Base-by-base conservation (phyloP, 1,140 invertebrate species). In the Zaprionus gabonicus region DNA sequence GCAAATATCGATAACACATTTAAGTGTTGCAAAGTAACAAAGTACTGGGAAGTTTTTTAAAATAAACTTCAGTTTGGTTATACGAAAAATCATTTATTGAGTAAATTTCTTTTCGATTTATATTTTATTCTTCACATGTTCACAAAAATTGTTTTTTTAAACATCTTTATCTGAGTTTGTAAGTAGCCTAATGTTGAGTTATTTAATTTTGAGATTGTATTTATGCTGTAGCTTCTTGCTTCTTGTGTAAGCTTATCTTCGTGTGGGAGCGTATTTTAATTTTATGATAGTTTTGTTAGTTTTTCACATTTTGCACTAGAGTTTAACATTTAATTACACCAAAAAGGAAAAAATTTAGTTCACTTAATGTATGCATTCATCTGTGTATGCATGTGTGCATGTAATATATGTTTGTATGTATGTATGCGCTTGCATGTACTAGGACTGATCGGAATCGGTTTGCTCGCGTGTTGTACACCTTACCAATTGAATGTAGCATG, bases 21-120 rank as follows among this genome's bases (percentile, higher is more conserved):
- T 38, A 13, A 17, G 41, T 46, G 41, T 17, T 46, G 41, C n/a
- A 17, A 44, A 44, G 41, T 25, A 25, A 1, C 20, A 51, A 34
- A 34, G 46, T 25, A 5, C 1, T 25, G 46, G 4, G 20, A 51
- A 51, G n/a, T 9, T 25, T 51, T 51, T 51, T 20, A 51, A 41
- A 41, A 65, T 55, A 63, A 58, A 58, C 10, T 17, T 9, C 10
- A 20, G 25, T 13, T 70, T 13, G 53, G 62, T 79, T 86, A 71
- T 87, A 88, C 84, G 84, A 87, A 87, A 87, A 88, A 83, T 88
- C 83, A 88, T 87, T 87, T 87, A 87, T 87, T 87, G 84, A 88
- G 84, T 87, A 88, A 87, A 88, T 83, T 87, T 88, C 65, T 72
- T 87, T 83, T 88, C 84, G 77, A 73, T 87, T 77, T 83, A 12